Evolutionary conservation across 2,797 vertebrate genomes (phyloP), one percentile per base, ranked within the genome.

Genomic region (Sternotherus odoratus): DNA sequence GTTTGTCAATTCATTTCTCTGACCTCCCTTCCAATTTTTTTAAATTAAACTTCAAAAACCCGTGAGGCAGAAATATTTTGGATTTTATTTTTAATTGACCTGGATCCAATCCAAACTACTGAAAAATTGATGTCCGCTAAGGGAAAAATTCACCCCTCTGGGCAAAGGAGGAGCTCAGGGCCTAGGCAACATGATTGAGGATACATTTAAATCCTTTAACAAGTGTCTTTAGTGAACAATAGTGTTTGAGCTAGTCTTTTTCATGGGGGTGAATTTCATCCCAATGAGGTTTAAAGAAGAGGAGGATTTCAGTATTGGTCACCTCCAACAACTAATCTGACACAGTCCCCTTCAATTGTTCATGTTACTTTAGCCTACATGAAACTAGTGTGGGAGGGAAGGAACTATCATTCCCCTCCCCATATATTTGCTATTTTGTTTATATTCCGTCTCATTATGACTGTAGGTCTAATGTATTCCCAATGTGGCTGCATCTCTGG

Each of bases 1-100:
- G 82, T 79, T 30, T 79, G 46, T 36, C 93, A 95, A 8, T 77
- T 82, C 78, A 12, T 84, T 87, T 43, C 89, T 39, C 46, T 80
- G 93, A 93, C 75, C 79, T 92, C 82, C 77, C 60, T 51, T 83
- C 85, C 72, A 30, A 49, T 93, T 86, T 74, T 74, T 30, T 53
- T 89, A 69, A 83, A 90, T 90, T n/a, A 82, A 72, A 96, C 90
- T 95, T 80, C 60, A 79, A 89, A 53, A 39, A 43, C 0, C 21
- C 53, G 13, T 50, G 28, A 88, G 24, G 36, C n/a, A 69, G 33
- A 39, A 39, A 39, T 39, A 60, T 33, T 60, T 60, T 33, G 15
- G 28, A 60, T 60, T 60, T 33, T 60, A 13, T 56, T 56, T 53
- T 60, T 60, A 60, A 33, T 60, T 60, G 57, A 60, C 24, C 28